phyloP scores from a whole-genome alignment of 2,113 vertebrate genomes.

The Bubo blakistoni region DNA sequence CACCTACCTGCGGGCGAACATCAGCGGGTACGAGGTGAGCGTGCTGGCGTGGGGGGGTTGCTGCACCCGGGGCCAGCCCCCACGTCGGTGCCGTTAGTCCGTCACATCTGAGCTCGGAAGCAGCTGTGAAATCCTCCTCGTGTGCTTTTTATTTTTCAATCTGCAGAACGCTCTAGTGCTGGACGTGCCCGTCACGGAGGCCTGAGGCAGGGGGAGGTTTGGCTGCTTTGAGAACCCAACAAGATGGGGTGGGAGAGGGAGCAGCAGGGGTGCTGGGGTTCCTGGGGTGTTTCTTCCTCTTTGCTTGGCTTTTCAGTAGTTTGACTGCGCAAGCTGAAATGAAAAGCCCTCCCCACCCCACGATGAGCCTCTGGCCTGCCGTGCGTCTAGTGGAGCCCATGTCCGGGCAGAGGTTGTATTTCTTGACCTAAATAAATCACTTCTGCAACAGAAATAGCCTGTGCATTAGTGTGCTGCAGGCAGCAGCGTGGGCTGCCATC shows the following conservation, averaged over 20 bases:
- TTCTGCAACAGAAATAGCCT: rapidly evolving
- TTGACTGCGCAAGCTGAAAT: background rate
- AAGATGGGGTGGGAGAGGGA: background rate
- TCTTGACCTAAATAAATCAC: background rate
- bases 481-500: background rate
- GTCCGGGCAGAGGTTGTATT: background rate
- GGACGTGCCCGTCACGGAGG: background rate
- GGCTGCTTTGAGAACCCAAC: background rate
- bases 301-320: background rate
- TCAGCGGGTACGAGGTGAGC: background rate
- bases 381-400: rapidly evolving
- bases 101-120: background rate
- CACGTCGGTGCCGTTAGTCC: background rate
- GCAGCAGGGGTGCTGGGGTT: background rate
- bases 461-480: rapidly evolving
- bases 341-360: background rate
- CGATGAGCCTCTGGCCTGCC: rapidly evolving
- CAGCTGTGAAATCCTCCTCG: background rate
- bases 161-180: background rate
- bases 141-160: background rate
- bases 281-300: background rate
- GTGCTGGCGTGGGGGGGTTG: too few relatives aligned
- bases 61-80: too few relatives aligned
- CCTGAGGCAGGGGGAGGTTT: background rate
- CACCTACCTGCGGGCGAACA: background rate